Conservation (phyloP, 2,888 invertebrate genomes). For the Cryptocheilus praepositus region DNA sequence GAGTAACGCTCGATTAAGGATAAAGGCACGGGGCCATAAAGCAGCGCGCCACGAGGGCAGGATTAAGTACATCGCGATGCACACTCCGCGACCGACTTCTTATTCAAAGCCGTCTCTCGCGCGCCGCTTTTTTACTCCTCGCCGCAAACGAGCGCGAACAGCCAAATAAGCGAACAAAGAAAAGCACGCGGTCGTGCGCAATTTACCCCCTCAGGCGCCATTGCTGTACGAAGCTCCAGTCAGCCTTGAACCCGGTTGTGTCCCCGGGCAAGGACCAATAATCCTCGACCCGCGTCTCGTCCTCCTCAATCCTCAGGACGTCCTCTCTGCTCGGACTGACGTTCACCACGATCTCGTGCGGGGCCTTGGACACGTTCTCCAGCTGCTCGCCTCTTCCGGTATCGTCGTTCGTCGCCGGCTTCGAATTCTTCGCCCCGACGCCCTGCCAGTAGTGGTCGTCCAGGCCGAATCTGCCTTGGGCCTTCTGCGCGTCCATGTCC, state of each 20-base stretch:
- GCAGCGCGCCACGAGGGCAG: too few relatives aligned
- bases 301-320: constrained; percentile 70
- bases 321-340: constrained; percentile 75
- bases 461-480: constrained; percentile 7
- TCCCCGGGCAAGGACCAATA: constrained; percentile 74
- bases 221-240: constrained; percentile 86
- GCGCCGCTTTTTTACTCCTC: too few relatives aligned
- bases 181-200: constrained; percentile 19
- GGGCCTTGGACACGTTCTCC: constrained; percentile 47
- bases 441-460: background rate
- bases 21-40: too few relatives aligned
- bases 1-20: too few relatives aligned
- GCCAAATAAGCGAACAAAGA: constrained; percentile 1
- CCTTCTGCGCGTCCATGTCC: background rate
- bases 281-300: constrained; percentile 70
- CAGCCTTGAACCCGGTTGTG: constrained; percentile 77
- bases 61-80: too few relatives aligned
- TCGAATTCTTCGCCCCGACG: constrained; percentile 9
- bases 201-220: constrained; percentile 81
- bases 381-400: constrained; percentile 24
- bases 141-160: background rate
- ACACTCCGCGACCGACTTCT: too few relatives aligned
- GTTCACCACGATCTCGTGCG: constrained; percentile 78
- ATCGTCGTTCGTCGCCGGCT: constrained; percentile 16
- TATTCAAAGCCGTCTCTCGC: too few relatives aligned